Conservation (phyloP, 2,888 invertebrate species). For the Cataglyphis rosenhaueri region DNA sequence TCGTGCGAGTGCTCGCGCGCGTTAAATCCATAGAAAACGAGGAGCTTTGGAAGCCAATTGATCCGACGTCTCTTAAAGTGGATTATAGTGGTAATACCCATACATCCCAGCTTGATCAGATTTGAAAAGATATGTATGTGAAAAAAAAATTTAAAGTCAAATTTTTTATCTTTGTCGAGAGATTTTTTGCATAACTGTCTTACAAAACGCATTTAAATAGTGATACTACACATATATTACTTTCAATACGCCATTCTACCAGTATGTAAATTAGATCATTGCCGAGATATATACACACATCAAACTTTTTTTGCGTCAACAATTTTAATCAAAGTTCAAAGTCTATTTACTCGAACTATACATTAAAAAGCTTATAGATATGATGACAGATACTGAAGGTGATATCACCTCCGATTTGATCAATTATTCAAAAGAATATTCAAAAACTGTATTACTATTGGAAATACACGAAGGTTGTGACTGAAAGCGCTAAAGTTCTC, state of each 20-base stretch:
- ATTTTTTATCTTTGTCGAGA: background rate
- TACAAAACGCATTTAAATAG: background rate
- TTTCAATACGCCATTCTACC: background rate
- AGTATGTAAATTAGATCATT: conserved; percentile 5
- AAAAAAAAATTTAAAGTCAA: background rate
- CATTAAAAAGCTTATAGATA: conserved; percentile 12
- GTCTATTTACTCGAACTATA: background rate
- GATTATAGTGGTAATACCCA: background rate
- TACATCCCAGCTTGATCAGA: background rate
- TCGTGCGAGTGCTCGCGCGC: background rate
- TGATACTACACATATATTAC: background rate
- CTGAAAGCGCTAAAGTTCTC: conserved; percentile 1
- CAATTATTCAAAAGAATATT: conserved; percentile 34
- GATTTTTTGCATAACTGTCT: background rate
- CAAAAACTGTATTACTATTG: conserved; percentile 2
- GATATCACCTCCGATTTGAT: conserved; percentile 6
- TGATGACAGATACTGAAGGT: conserved; percentile 9
- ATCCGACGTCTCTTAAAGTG: background rate
- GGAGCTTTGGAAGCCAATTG: background rate
- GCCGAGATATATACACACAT: background rate
- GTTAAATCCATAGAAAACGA: background rate
- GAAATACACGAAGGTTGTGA: conserved; percentile 6
- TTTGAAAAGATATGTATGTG: background rate
- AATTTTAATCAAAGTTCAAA: background rate
- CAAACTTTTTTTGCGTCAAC: background rate